Conservation (phyloP, 1,140 invertebrate genomes). For the Drosophila simulans region DNA sequence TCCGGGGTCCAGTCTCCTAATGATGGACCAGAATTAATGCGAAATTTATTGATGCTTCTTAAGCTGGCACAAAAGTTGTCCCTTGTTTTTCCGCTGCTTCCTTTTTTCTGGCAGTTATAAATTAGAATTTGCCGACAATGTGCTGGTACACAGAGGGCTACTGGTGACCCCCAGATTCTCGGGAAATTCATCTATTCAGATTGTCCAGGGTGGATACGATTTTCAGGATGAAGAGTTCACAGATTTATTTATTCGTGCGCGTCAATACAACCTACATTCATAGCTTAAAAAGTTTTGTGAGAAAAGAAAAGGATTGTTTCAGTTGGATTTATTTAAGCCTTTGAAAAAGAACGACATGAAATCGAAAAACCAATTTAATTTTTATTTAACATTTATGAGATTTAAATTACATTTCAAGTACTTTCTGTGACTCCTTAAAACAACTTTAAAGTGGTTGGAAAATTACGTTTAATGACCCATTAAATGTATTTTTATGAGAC, state of each 20-base stretch:
- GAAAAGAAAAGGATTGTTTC: background rate
- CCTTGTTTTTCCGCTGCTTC: slow-evolving; percentile 31
- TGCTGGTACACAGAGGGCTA: slow-evolving; percentile 4
- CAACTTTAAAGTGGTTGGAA: too few relatives aligned
- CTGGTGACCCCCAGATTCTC: slow-evolving; percentile 34
- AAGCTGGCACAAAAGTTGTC: slow-evolving; percentile 47
- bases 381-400: too few relatives aligned
- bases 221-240: slow-evolving; percentile 3
- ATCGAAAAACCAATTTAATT: too few relatives aligned
- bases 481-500: too few relatives aligned
- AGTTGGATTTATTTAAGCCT: background rate
- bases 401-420: background rate
- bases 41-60: slow-evolving; percentile 70
- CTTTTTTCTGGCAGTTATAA: slow-evolving; percentile 73
- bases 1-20: slow-evolving; percentile 19
- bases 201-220: slow-evolving; percentile 8
- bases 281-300: background rate
- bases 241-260: slow-evolving; percentile 9
- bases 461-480: too few relatives aligned
- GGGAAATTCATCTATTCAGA: slow-evolving; percentile 36
- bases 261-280: slow-evolving; percentile 4
- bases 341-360: too few relatives aligned
- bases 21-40: slow-evolving; percentile 65
- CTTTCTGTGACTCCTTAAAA: background rate
- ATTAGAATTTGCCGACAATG: slow-evolving; percentile 52